A percentile compares a stretch with the other conserved stretches of the same genome.
Evolutionary conservation across 2,113 vertebrate species (phyloP).

Genomic region (Kobus ellipsiprymnus): DNA sequence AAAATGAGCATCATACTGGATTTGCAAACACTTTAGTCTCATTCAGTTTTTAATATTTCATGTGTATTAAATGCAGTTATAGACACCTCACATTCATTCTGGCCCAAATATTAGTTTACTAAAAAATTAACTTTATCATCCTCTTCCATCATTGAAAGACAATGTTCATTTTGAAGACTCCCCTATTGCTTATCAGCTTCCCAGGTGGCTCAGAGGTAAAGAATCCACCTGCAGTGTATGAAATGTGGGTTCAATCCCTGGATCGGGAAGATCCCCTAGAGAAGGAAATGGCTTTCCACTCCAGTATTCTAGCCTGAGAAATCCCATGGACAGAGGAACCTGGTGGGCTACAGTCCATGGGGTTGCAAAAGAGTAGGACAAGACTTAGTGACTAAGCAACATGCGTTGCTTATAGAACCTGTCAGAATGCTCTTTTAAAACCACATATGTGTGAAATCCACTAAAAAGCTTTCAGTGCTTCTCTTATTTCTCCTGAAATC

Average conservation of each 20-base stretch:
- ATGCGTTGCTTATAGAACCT: background rate
- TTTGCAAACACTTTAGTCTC: constrained; percentile 41
- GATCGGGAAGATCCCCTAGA: background rate
- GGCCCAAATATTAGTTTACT: constrained; percentile 7
- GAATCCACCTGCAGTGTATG: background rate
- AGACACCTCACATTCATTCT: background rate
- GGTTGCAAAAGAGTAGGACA: background rate
- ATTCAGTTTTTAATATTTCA: background rate
- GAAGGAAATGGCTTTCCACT: background rate
- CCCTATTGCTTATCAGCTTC: background rate
- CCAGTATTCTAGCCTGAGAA: background rate
- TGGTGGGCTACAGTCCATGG: background rate
- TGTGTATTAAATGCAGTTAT: background rate
- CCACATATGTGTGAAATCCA: background rate
- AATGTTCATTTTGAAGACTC: background rate
- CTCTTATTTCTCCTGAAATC: background rate
- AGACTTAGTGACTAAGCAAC: background rate
- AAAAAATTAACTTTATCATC: background rate
- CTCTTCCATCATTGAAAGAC: background rate
- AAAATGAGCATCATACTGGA: constrained; percentile 12
- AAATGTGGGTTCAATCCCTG: background rate
- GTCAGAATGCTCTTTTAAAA: background rate
- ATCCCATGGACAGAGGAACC: background rate
- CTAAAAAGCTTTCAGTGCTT: background rate
- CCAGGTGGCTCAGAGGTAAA: background rate